A percentile compares a stretch with the other conserved stretches of the same genome.
phyloP scores from a whole-genome alignment of 2,797 vertebrate genomes.

The Myotis findleyi region DNA sequence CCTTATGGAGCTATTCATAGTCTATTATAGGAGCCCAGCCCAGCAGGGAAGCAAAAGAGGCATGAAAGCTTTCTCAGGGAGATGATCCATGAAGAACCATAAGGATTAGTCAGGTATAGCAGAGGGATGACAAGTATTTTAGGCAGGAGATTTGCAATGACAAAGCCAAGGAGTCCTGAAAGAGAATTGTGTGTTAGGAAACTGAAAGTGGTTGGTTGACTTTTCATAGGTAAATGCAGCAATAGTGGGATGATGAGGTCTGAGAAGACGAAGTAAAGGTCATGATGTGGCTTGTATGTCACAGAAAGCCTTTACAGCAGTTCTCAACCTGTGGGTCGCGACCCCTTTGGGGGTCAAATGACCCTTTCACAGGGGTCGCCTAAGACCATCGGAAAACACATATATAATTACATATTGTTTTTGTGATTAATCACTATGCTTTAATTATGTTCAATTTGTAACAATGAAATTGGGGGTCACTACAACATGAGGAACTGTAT shows the following conservation, averaged over 20 bases:
- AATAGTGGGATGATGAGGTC: background rate
- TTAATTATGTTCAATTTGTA: no score
- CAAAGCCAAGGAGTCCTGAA: background rate
- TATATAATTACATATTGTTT: no score
- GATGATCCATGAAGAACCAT: background rate
- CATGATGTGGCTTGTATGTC: background rate
- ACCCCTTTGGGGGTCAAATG: no score
- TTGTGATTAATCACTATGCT: no score
- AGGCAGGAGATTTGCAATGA: background rate
- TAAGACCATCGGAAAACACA: no score
- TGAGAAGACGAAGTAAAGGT: background rate
- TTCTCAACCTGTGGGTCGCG: no score
- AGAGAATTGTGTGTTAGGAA: background rate
- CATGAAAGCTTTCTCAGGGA: background rate
- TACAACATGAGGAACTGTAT: no score
- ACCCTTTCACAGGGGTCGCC: no score
- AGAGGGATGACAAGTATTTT: background rate
- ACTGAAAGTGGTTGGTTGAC: background rate
- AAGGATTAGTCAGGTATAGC: background rate
- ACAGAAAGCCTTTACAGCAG: background rate
- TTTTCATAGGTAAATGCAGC: background rate
- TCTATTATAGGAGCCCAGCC: background rate
- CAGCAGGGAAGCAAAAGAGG: background rate
- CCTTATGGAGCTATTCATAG: background rate
- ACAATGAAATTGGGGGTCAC: no score